Evolutionary conservation across 2,113 vertebrate species (phyloP), one percentile per base, ranked within the genome.

Genomic region (Elanus axillaris): DNA sequence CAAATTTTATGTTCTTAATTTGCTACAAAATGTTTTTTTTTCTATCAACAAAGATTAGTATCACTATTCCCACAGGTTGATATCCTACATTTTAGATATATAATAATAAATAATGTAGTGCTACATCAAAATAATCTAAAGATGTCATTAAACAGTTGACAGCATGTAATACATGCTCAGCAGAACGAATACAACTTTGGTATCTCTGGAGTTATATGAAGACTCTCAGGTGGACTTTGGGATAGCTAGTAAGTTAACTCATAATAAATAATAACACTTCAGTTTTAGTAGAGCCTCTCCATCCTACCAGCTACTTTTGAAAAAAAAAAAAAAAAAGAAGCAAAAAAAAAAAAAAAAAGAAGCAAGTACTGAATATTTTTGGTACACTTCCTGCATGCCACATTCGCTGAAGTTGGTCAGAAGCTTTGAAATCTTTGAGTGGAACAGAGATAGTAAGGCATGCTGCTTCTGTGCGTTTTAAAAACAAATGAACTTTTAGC

Each of bases 211-310:
- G 82, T 59, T 81, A 22, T n/a, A 42, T 0, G 0, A 78, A 47
- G 42, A 69, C 36, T 60, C 22, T 69, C 38, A 56, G n/a, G 26
- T 34, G 36, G 45, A 80, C 14, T 86, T 50, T 12, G 13, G 25
- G 3, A 53, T 23, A 13, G 34, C 18, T 52, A 36, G 8, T 13
- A 72, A 83, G 6, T 29, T 69, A 89, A 69, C 8, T 56, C 29
- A 22, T 3, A 40, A 0, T 2, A 86, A 40, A 0, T 3, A 40
- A 0, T 3, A 89, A 29, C 26, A 38, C 15, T 31, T 76, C 3
- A 38, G 11, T 59, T 62, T 82, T 71, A 34, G 18, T 40, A 62
- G 15, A 81, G 13, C 38, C 36, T 71, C 11, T 88, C 56, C 15
- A 75, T 56, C 29, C n/a, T 34, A 32, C 16, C 9, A 79, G 36